Evolutionary conservation across 2,888 invertebrate genomes (phyloP).

Genomic region (Meghimatium bilineatum): DNA sequence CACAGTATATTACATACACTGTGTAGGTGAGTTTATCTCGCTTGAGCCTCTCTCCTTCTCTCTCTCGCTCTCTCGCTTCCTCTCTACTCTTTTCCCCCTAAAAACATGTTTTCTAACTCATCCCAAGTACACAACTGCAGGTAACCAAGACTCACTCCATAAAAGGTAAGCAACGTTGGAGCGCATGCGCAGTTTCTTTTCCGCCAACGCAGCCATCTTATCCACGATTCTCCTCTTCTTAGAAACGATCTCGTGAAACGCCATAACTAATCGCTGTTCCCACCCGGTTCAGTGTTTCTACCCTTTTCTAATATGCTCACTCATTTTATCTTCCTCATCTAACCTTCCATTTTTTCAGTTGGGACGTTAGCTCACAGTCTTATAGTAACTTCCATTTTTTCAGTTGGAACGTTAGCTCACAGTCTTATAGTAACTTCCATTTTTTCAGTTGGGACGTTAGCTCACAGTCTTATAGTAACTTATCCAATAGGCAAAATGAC

Average conservation of each 20-base stretch:
- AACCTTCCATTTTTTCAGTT: background rate
- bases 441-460: background rate
- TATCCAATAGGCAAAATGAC: too few species aligned
- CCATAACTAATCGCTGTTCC: background rate
- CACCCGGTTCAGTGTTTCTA: background rate
- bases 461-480: background rate
- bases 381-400: background rate
- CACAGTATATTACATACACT: too few species aligned
- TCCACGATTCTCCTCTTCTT: background rate
- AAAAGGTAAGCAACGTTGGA: conserved; percentile 28
- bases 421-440: background rate
- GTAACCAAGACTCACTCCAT: conserved; percentile 25
- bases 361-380: background rate
- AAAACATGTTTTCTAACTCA: background rate
- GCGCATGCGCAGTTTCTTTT: conserved; percentile 30
- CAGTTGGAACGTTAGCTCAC: background rate
- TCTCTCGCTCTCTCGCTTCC: too few species aligned
- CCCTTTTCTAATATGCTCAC: too few species aligned
- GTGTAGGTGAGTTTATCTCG: background rate
- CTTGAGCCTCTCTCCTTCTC: background rate
- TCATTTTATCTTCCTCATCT: background rate
- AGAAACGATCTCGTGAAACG: conserved; percentile 19
- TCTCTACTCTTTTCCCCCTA: background rate
- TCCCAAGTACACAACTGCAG: conserved; percentile 1
- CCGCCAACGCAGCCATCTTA: conserved; percentile 24